Evolutionary conservation across 2,113 vertebrate species (phyloP), one percentile per base, ranked within the genome.

Genomic region (Anguilla japonica): DNA sequence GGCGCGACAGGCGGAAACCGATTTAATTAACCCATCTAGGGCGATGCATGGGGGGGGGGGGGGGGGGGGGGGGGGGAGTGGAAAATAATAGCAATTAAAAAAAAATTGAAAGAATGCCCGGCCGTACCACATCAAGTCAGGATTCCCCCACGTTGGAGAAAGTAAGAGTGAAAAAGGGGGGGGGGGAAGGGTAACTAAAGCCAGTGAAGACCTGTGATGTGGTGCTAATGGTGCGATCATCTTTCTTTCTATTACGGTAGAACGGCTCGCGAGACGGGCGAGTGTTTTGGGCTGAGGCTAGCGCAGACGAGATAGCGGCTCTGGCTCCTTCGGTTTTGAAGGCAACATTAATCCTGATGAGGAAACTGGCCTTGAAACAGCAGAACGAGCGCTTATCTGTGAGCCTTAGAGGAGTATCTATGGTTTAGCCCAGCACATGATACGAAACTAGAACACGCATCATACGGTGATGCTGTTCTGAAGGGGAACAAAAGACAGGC

Each of bases 1-100:
- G 81, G 29, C 26, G 29, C 26, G 18, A 41, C 41, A 50, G 81
- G 41, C 41, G 71, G 71, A 43, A 82, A 82, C 53, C 53, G 81
- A 41, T 82, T 82, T 82, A 82, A 82, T 82, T 82, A 13, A 82
- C 53, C 46, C n/a, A 82, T 29, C 43, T 50, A 53, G 46, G 71
- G n/a, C 26, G n/a, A 75, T 75, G 9, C n/a, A 9, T 14, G n/a
- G n/a, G n/a, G 71, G 63, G 63, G 63, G 63, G 26, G 20, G 63
- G 63, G 63, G 22, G 0, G 22, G 20, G 63, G 7, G 4, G 4
- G 15, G 18, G 3, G 18, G 22, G 8, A 67, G 60, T 5, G 60
- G 22, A 26, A 63, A 26, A 67, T 53, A 53, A 53, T 14, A 53
- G 13, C 13, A 26, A 67, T 26, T 15, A 18, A 60, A 60, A 60